Evolutionary conservation across 1,140 invertebrate species (phyloP).

Genomic region (Drosophila sulfurigaster): DNA sequence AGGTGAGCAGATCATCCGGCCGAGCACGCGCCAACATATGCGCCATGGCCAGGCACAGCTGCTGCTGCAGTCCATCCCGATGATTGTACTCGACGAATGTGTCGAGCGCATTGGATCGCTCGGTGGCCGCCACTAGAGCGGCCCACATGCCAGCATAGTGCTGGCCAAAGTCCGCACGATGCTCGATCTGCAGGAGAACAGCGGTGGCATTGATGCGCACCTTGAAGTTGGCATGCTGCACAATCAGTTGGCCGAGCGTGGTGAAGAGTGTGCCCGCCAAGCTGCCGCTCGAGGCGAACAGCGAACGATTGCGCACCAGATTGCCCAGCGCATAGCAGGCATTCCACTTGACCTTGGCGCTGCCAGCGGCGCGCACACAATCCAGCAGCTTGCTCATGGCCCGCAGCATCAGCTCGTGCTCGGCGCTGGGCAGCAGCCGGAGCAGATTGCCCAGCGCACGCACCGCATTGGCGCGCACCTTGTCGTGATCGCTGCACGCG

Average conservation of each 20-base stretch:
- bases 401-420: slow-evolving; percentile 85
- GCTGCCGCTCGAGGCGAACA: slow-evolving; percentile 84
- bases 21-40: slow-evolving; percentile 64
- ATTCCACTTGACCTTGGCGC: slow-evolving; percentile 96
- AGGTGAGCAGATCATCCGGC: slow-evolving; percentile 48
- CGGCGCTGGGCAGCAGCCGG: slow-evolving; percentile 86
- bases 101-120: slow-evolving; percentile 90
- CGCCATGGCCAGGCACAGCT: slow-evolving; percentile 73
- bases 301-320: slow-evolving; percentile 88
- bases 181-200: slow-evolving; percentile 88
- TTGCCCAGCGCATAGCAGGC: slow-evolving; percentile 94
- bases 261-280: slow-evolving; percentile 85
- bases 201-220: slow-evolving; percentile 92
- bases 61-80: slow-evolving; percentile 90
- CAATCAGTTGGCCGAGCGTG: slow-evolving; percentile 85
- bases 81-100: slow-evolving; percentile 93
- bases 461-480: slow-evolving; percentile 91
- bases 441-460: slow-evolving; percentile 92
- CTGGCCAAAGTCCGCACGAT: slow-evolving; percentile 87
- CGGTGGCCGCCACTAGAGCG: slow-evolving; percentile 89
- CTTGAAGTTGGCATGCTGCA: slow-evolving; percentile 88
- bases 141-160: slow-evolving; percentile 89
- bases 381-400: slow-evolving; percentile 88
- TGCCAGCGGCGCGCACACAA: slow-evolving; percentile 88
- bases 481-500: slow-evolving; percentile 90